Evolutionary conservation across 2,113 vertebrate species (phyloP), one percentile per base, ranked within the genome.

Genomic region (Protomyctophum bolini): DNA sequence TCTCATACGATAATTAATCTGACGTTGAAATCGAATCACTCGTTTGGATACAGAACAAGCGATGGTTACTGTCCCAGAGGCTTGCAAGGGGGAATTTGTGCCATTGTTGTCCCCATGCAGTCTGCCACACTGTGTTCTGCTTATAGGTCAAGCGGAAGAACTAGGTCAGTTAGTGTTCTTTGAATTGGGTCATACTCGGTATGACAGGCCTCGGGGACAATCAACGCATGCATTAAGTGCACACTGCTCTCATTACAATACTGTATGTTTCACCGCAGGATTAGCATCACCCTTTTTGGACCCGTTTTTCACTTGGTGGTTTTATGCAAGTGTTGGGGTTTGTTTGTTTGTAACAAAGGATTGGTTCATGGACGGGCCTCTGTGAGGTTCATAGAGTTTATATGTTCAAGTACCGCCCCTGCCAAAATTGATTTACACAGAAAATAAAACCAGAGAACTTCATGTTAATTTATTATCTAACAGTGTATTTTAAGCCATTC

Each of bases 61-160:
- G 6, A 9, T 10, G 58, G 69, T 52, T 50, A 55, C 70, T 63
- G 55, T 55, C 77, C 5, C 7, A 2, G 11, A 51, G 49, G 10
- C 49, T 51, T 51, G 10, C 6, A 10, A 6, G 57, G 10, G 48
- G 11, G 11, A 60, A 54, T 14, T 60, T 11, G 48, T 4, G 33
- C 33, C 33, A 21, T 48, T 52, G 2, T 28, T 28, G 77, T 75
- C 63, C 7, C 54, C 55, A 21, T 21, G 21, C 21, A 33, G 74
- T 52, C 56, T 10, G 45, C 58, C 11, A 50, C 60, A 2, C 55
- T 15, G 29, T 46, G 14, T 65, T 73, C 50, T 54, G 49, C 28
- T 54, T 63, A 71, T 81, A 78, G 86, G 88, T 88, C 87, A 85
- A 76, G 84, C 70, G 12, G 73, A 86, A 86, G 71, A 90, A 88